A percentile compares a stretch with the other conserved stretches of the same genome.
Conservation (phyloP, 2,888 invertebrate species). For the Temnothorax rugatulus region DNA sequence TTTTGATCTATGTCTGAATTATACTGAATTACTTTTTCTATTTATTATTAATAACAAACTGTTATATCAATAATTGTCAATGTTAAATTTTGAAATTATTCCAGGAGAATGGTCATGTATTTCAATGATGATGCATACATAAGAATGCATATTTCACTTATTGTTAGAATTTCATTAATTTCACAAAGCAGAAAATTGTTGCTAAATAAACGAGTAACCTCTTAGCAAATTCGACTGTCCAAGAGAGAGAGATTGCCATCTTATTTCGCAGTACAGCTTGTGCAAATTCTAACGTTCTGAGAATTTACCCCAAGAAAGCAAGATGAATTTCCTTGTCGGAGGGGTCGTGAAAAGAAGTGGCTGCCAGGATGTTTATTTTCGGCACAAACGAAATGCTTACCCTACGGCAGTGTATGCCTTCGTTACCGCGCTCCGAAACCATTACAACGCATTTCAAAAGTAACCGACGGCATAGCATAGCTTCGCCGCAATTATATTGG, state of each 20-base stretch:
- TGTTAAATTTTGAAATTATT: constrained; percentile 9
- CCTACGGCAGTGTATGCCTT: constrained; percentile 46
- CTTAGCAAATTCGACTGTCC: not conserved
- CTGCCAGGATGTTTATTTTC: constrained; percentile 68
- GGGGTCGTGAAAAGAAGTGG: constrained; percentile 56
- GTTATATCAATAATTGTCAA: not conserved
- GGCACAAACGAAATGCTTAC: constrained; percentile 56
- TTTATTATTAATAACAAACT: not conserved
- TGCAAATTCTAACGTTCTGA: constrained; percentile 55
- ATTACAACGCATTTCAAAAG: constrained; percentile 27
- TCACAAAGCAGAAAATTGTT: not conserved
- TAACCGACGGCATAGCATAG: not conserved
- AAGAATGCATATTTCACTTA: not conserved
- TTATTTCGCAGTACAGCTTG: not conserved
- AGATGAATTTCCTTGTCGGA: constrained; percentile 52
- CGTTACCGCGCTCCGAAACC: constrained; percentile 58
- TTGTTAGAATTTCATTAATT: not conserved
- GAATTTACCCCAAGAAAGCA: constrained; percentile 53
- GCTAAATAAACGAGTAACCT: not conserved
- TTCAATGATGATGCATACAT: not conserved
- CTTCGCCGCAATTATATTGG: not conserved
- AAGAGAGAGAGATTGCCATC: not conserved
- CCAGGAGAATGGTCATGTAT: not conserved
- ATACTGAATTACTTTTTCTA: not conserved
- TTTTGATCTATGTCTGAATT: not conserved